A percentile compares a stretch with the other conserved stretches of the same genome.
phyloP scores from a whole-genome alignment of 2,113 vertebrate species.

The Chitala chitala region DNA sequence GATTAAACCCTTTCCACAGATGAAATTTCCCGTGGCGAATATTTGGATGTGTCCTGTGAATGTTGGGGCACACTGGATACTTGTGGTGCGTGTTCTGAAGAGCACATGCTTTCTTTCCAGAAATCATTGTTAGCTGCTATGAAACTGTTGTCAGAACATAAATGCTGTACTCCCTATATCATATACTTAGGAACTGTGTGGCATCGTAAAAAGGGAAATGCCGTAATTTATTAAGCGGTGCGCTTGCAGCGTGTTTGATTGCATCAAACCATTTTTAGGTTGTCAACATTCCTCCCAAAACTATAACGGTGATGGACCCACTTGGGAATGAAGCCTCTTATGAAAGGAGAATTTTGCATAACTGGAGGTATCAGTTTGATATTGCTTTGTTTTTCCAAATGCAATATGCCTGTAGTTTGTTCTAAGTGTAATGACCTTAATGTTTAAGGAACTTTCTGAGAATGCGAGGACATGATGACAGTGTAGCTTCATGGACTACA shows the following conservation, averaged over 20 bases:
- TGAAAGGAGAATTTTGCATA: background rate
- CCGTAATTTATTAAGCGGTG: too few species aligned
- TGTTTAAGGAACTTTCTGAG: background rate
- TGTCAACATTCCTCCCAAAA: background rate
- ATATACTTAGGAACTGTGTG: too few species aligned
- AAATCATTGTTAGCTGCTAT: background rate
- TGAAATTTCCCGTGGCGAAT: background rate
- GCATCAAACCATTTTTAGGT: background rate
- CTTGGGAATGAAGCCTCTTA: background rate
- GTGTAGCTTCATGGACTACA: background rate
- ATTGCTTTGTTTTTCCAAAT: background rate
- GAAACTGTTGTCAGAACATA: background rate
- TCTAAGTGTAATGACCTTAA: background rate
- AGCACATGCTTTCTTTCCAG: background rate
- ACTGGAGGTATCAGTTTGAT: background rate
- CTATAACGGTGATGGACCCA: background rate
- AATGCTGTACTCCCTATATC: background rate
- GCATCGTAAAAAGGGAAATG: too few species aligned
- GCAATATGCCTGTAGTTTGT: background rate
- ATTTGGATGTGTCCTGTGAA: background rate
- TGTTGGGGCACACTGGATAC: conserved; percentile 1
- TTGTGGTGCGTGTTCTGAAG: conserved; percentile 3
- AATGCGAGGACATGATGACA: background rate
- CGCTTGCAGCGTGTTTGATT: background rate
- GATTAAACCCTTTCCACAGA: background rate